These are phyloP conservation scores for Scelioninae gen. 2 DNA, from an alignment of 2,888 invertebrate genomes.

Conservation along the genomic window DNA sequence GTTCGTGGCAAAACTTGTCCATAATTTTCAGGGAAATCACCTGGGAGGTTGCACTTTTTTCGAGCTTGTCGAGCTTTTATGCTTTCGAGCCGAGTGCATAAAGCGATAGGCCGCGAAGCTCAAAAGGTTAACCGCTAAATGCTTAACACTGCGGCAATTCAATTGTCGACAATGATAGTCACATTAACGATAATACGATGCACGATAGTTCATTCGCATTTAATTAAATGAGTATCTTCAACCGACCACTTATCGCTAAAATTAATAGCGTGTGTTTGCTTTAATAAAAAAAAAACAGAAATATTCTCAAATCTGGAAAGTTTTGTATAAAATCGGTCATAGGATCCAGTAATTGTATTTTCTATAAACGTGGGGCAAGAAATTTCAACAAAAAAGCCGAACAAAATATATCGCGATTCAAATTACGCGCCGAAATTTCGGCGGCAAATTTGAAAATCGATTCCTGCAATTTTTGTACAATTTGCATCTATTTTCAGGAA, in stretches of 20 bases:
- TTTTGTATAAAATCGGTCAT: too few relatives aligned
- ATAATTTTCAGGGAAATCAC: conserved; percentile 66
- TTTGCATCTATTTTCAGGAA: too few relatives aligned
- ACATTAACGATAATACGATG: conserved; percentile 50
- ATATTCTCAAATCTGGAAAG: too few relatives aligned
- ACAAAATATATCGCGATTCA: too few relatives aligned
- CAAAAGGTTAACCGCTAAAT: conserved; percentile 58
- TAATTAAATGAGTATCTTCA: conserved; percentile 57
- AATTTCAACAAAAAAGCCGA: too few relatives aligned
- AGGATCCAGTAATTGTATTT: too few relatives aligned
- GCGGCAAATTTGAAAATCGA: conserved; percentile 5
- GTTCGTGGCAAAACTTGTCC: conserved; percentile 65
- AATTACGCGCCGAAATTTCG: conserved; percentile 4
- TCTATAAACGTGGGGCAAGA: too few relatives aligned
- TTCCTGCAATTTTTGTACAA: not conserved
- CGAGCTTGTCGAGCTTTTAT: conserved; percentile 55
- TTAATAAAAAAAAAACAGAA: too few relatives aligned
- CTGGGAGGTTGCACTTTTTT: conserved; percentile 61
- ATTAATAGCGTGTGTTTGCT: conserved; percentile 32
- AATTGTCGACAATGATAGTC: conserved; percentile 55
- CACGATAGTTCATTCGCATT: conserved; percentile 48
- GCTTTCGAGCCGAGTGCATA: conserved; percentile 36
- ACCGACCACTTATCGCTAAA: conserved; percentile 52
- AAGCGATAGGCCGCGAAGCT: conserved; percentile 53
- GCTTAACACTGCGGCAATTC: conserved; percentile 49